Evolutionary conservation across 2,113 vertebrate genomes (phyloP), one percentile per base, ranked within the genome.

Genomic region (Sinocyclocheilus anophthalmus): DNA sequence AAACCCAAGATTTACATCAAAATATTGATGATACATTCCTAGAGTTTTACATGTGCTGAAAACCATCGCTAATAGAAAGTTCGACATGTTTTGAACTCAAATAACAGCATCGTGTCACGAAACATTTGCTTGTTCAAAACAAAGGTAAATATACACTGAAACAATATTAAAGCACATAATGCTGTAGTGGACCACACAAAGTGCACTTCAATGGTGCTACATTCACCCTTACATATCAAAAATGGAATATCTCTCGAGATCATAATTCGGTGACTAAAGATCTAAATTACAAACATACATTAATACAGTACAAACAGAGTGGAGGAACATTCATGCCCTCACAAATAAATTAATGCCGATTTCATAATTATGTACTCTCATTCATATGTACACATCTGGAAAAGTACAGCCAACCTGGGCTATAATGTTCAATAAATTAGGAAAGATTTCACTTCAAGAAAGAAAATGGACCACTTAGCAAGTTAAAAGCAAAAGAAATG

Each of bases 391-490:
- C 81, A 90, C 48, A 55, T 76, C 42, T 50, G 73, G 42, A 76
- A 55, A 88, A 55, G 69, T 13, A 85, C 20, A 85, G 85, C 90
- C 90, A 65, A 85, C 89, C 89, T 45, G 85, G 89, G 89, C 89
- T 86, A 24, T 67, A 57, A 33, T 59, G 37, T 76, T 6, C 84
- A 90, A 91, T 90, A 91, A 90, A 87, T 91, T 87, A 84, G 5
- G 73, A 39, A 76, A 16, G 22, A 57, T 30, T n/a, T 70, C 65
- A 75, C 30, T 24, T 13, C 33, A 39, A 13, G 22, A 84, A 77
- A 65, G 4, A 78, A 83, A 48, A 13, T 26, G 73, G 45, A 76
- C 73, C 45, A 9, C 73, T 26, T 76, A 14, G 26, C 26, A 26
- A 42, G 37, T 42, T 42, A 5, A 70, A 70, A 70, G 18, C 61